Evolutionary conservation across 1,140 invertebrate species (phyloP), one percentile per base, ranked within the genome.

Genomic region (Magallana angulata): DNA sequence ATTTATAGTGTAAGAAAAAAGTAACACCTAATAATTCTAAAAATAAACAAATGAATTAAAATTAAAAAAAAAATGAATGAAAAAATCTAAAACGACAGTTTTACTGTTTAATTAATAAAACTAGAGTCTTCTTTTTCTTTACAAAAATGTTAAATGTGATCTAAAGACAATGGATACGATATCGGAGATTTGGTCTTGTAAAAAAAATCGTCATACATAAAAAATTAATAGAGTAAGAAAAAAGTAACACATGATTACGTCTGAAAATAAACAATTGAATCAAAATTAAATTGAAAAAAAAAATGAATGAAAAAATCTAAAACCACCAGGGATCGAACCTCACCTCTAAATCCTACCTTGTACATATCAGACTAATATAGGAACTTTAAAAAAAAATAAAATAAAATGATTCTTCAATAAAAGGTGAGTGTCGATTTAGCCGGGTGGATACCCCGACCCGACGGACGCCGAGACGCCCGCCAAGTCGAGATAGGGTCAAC

Each of bases 361-460:
- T 48, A 6, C 18, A 16, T 62, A 62, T 14, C 36, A 62, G 18
- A 14, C 1, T 11, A 1, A 6, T 16, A 14, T 14, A 12, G 18
- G 6, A n/a, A 6, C 60, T 16, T 62, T 6, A n/a, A 14, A 12
- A 62, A 62, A 62, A 16, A 1, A 62, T 1, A 14, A 48, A 48
- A 48, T 48, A 48, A 48, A 48, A 48, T 48, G 36, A 48, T 48
- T 1, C 0, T 48, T 48, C 14, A 62, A 62, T 18, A 71, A 71
- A 71, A 71, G 64, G 2, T 71, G 64, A 71, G 64, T 71, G 11
- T 71, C 64, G 18, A 71, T 11, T 71, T 71, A 71, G 64, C 64
- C 64, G 6, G 18, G 8, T 30, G 64, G 64, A 71, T 71, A 71
- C 18, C 64, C 18, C 64, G 64, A 11, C 18, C 64, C 64, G 11